phyloP scores from a whole-genome alignment of 1,140 invertebrate species.

The Eueides isabella region DNA sequence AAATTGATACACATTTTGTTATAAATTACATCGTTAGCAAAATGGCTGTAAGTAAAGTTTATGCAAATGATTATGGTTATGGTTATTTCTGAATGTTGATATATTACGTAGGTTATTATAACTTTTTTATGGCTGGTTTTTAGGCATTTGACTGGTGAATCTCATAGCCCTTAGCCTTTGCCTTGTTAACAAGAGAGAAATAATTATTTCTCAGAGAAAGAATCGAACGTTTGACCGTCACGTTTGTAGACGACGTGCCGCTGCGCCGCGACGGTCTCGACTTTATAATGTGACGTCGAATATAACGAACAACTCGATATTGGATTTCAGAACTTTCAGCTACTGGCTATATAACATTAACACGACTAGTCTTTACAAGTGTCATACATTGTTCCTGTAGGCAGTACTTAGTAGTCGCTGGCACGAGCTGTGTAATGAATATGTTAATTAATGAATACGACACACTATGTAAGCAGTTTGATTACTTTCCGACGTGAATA shows the following conservation, averaged over 20 bases:
- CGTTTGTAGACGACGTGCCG: no score
- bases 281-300: not conserved
- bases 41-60: not conserved
- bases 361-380: not conserved
- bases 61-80: conserved; percentile 1
- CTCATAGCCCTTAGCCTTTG: not conserved
- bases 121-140: not conserved
- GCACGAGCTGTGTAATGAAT: not conserved
- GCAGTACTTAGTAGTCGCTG: not conserved
- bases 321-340: conserved; percentile 2
- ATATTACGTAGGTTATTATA: not conserved
- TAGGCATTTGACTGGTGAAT: no score
- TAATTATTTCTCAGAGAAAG: no score
- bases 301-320: not conserved
- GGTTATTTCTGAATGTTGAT: not conserved
- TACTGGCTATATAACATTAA: not conserved
- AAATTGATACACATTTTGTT: not conserved
- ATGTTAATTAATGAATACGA: conserved; percentile 2
- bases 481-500: not conserved
- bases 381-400: not conserved
- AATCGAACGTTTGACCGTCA: no score
- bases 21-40: not conserved
- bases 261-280: no score
- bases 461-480: not conserved
- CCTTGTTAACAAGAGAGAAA: not conserved